Conservation (phyloP, 2,888 invertebrate species). For the Arctia plantaginis region DNA sequence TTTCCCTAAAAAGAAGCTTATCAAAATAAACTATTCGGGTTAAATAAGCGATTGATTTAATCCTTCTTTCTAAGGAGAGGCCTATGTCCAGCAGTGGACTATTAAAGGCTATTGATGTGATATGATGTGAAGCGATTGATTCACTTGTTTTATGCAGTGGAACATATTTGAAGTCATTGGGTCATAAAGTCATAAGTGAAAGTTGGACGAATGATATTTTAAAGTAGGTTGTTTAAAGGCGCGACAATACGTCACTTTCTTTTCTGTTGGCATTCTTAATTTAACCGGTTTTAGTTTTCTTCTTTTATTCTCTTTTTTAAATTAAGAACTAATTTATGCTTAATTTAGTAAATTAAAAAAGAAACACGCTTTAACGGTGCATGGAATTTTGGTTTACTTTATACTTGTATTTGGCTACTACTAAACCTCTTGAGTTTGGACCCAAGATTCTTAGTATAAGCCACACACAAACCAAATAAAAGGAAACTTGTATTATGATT, state of each 20-base stretch:
- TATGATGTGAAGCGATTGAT: too few relatives aligned
- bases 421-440: too few relatives aligned
- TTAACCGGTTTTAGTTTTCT: neutral
- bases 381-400: neutral
- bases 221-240: neutral
- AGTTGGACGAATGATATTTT: neutral
- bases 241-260: neutral
- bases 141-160: neutral
- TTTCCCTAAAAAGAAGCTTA: too few relatives aligned
- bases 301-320: neutral
- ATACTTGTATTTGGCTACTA: too few relatives aligned
- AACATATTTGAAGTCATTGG: neutral
- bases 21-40: neutral
- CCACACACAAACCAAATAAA: too few relatives aligned
- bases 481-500: too few relatives aligned
- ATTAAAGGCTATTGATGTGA: too few relatives aligned
- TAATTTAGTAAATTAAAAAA: neutral
- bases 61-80: too few relatives aligned
- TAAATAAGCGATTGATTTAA: too few relatives aligned
- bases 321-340: neutral
- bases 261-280: neutral
- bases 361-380: neutral
- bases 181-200: constrained; percentile 9
- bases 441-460: too few relatives aligned
- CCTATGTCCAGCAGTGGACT: too few relatives aligned